These are phyloP conservation scores for Ommatoiulus sabulosus DNA, from an alignment of 2,888 invertebrate genomes.

Conservation along the genomic window DNA sequence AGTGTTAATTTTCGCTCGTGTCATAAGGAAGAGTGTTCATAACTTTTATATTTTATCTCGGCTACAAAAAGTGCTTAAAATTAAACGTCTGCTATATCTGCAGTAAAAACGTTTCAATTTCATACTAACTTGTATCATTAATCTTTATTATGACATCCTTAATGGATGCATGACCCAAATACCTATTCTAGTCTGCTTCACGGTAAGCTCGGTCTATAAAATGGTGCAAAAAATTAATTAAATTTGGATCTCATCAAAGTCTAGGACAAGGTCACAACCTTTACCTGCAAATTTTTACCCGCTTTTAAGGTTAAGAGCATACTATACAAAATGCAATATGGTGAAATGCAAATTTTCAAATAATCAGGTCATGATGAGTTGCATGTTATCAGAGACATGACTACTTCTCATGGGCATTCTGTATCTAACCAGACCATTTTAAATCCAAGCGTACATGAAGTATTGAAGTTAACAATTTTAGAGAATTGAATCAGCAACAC, in stretches of 20 bases:
- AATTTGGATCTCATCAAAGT: not conserved
- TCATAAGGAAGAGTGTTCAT: too few relatives aligned
- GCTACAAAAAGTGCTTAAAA: too few relatives aligned
- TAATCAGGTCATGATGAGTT: too few relatives aligned
- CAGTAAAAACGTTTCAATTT: not conserved
- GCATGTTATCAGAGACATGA: too few relatives aligned
- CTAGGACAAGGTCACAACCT: not conserved
- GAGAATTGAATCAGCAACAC: too few relatives aligned
- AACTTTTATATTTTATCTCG: too few relatives aligned
- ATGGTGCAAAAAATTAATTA: slow-evolving; percentile 32
- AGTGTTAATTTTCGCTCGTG: too few relatives aligned
- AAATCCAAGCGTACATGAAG: too few relatives aligned
- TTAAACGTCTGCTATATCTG: too few relatives aligned
- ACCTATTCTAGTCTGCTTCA: not conserved
- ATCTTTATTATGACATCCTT: slow-evolving; percentile 15
- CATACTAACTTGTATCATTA: not conserved
- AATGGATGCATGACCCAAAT: slow-evolving; percentile 6
- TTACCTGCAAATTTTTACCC: not conserved
- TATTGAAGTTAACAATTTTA: too few relatives aligned
- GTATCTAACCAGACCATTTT: too few relatives aligned
- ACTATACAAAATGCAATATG: slow-evolving; percentile 5
- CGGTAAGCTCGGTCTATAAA: not conserved
- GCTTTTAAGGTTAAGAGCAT: slow-evolving; percentile 2
- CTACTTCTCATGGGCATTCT: too few relatives aligned
- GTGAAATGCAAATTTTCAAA: not conserved